Percentiles rank a stretch among this genome's conserved stretches.
Conservation (phyloP, 2,113 vertebrate species). For the Spheniscus mendiculus region DNA sequence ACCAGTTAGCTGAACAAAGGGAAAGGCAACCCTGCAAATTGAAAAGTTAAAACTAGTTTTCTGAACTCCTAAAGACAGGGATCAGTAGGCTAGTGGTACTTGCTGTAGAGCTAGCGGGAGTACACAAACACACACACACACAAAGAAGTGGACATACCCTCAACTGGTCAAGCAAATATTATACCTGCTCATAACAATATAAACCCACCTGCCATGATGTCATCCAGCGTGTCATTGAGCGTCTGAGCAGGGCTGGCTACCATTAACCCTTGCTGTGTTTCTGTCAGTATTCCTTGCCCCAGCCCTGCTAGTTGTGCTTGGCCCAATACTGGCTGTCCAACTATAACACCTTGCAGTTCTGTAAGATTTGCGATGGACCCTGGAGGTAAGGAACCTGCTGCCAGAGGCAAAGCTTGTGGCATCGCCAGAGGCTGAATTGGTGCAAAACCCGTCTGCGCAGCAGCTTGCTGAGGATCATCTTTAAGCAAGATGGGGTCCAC, state of each 20-base stretch:
- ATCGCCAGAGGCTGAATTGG: constrained; percentile 93
- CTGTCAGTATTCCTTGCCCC: constrained; percentile 92
- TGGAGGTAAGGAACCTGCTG: constrained; percentile 82
- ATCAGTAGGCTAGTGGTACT: not conserved
- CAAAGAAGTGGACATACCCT: constrained; percentile 67
- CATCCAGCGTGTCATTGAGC: constrained; percentile 99
- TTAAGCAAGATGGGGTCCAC: constrained; percentile 91
- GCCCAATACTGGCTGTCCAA: constrained; percentile 90
- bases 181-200: constrained; percentile 77
- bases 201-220: constrained; percentile 98
- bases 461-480: constrained; percentile 84
- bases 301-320: constrained; percentile 89
- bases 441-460: constrained; percentile 88
- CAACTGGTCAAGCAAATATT: constrained; percentile 73
- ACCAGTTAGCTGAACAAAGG: not conserved
- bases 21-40: not conserved
- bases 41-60: not conserved
- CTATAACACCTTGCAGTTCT: constrained; percentile 95
- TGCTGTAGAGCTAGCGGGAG: not conserved
- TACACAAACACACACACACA: constrained; percentile 23
- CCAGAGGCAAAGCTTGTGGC: constrained; percentile 84
- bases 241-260: constrained; percentile 93
- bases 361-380: constrained; percentile 89
- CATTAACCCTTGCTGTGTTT: constrained; percentile 93
- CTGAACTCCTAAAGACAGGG: not conserved